Evolutionary conservation across 2,797 vertebrate species (phyloP), one percentile per base, ranked within the genome.

Genomic region (Anguilla obscura): DNA sequence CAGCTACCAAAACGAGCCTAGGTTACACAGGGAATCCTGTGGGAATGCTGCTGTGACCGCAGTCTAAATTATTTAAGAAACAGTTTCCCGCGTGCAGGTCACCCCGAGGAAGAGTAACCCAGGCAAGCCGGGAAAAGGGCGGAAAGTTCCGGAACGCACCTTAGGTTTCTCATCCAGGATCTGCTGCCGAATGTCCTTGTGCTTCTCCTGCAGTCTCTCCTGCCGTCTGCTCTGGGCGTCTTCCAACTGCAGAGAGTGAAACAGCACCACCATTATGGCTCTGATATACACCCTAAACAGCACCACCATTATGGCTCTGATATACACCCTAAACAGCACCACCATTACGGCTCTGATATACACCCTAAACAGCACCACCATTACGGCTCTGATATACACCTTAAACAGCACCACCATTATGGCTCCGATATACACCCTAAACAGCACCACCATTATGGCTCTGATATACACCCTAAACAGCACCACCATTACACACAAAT

Each of bases 131-230:
- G n/a, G 74, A 40, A 2, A 85, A 50, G 58, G 18, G 14, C 58
- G 30, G 24, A 84, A 54, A 12, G 58, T 18, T 18, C 58, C 36
- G 5, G 33, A 40, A 86, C 94, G 94, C 97, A 99, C 98, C 97
- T 99, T 99, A 56, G 98, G 97, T 89, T 97, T 98, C 92, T 99
- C 98, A 71, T 99, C 98, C 94, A 99, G 91, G 92, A 99, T 99
- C 91, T 99, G 99, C 92, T 99, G 98, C 56, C 96, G 97, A 50
- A 98, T 96, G 89, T 98, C 98, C 92, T 99, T 98, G 91, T 99
- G 98, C 92, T 98, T 98, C 92, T 99, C 98, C 85, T 97, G 91
- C 0, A 99, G 95, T 89, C 96, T 97, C 93, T 99, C 98, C 86
- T 98, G 98, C 66, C 99, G 95, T 96, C 99, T 99, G 92, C 94